Evolutionary conservation across 2,888 invertebrate genomes (phyloP).

Genomic region (Meliscaeva auricollis): DNA sequence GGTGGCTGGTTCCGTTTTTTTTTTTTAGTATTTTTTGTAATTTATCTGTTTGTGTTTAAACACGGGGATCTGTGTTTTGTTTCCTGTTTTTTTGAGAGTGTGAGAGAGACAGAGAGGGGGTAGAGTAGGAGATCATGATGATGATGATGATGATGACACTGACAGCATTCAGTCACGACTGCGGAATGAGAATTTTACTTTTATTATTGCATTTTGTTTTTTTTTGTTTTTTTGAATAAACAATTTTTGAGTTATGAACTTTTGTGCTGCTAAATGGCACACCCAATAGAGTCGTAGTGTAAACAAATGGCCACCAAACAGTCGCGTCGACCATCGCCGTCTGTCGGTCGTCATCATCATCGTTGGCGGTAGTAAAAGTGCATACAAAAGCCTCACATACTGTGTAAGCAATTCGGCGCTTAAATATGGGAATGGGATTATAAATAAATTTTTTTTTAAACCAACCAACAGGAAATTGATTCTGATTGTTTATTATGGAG

Average conservation of each 20-base stretch:
- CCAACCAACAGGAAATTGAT: slow-evolving; percentile 56
- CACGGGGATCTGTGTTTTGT: slow-evolving; percentile 40
- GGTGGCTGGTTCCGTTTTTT: slow-evolving; percentile 67
- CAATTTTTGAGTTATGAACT: slow-evolving; percentile 70
- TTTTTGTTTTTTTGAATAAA: slow-evolving; percentile 56
- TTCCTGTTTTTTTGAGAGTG: slow-evolving; percentile 50
- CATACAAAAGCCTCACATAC: slow-evolving; percentile 10
- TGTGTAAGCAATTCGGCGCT: slow-evolving; percentile 58
- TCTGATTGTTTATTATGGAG: slow-evolving; percentile 1
- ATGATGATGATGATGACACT: slow-evolving; percentile 31
- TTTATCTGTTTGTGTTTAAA: slow-evolving; percentile 22
- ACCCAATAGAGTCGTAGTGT: slow-evolving; percentile 51
- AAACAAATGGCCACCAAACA: slow-evolving; percentile 34
- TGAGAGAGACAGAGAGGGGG: background rate
- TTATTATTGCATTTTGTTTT: slow-evolving; percentile 10
- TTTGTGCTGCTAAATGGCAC: slow-evolving; percentile 66
- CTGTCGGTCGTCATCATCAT: background rate
- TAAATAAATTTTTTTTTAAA: slow-evolving; percentile 36
- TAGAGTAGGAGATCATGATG: slow-evolving; percentile 15
- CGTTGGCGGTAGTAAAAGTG: slow-evolving; percentile 42
- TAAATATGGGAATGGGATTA: slow-evolving; percentile 40
- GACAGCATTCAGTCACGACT: slow-evolving; percentile 72
- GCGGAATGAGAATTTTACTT: slow-evolving; percentile 41
- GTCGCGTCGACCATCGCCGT: background rate
- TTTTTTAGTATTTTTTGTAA: background rate